Evolutionary conservation across 2,113 vertebrate genomes (phyloP).

Genomic region (Mystacornis crossleyi): DNA sequence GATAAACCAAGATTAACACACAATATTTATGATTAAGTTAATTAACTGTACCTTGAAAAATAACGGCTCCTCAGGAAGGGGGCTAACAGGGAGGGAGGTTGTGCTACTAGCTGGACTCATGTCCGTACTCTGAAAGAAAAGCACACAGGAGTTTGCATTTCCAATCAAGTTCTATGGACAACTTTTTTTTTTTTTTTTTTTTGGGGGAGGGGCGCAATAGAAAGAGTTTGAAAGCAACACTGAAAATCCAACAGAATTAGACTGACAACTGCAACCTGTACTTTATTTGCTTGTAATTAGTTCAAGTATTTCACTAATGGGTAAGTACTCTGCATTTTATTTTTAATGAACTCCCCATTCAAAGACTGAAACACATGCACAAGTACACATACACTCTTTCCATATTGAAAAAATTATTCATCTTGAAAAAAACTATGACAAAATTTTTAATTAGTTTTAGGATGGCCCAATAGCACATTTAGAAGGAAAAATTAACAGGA

Average conservation of each 20-base stretch:
- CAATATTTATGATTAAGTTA: neutral
- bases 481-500: neutral
- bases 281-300: neutral
- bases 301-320: neutral
- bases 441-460: neutral
- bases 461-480: neutral
- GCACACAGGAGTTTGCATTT: neutral
- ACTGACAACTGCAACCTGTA: neutral
- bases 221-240: neutral
- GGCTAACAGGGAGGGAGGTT: constrained; percentile 92
- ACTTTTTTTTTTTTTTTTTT: neutral
- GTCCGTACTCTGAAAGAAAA: constrained; percentile 86
- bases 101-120: constrained; percentile 94
- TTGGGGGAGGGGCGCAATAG: accelerated
- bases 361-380: neutral
- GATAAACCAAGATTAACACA: neutral
- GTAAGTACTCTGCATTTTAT: neutral
- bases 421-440: neutral
- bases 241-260: neutral
- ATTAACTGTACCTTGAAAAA: constrained; percentile 89
- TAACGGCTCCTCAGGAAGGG: constrained; percentile 87
- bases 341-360: neutral
- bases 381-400: neutral
- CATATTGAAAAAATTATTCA: accelerated
- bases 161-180: neutral